These are phyloP conservation scores for Diacarnus erythraeanus DNA, from an alignment of 37 sponge, comb jelly and placozoan species.

Conservation along the genomic window DNA sequence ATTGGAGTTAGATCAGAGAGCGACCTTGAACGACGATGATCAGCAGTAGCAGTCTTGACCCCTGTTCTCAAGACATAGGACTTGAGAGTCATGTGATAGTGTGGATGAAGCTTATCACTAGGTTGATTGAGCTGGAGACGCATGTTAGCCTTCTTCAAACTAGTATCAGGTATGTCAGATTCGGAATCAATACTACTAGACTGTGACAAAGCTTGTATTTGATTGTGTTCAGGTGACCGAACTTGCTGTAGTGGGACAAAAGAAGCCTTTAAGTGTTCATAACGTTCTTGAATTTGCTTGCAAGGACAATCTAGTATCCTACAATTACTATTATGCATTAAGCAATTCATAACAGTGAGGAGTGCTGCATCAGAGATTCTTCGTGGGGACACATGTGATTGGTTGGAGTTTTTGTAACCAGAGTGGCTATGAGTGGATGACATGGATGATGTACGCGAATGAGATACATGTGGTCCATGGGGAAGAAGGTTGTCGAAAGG, in stretches of 20 bases:
- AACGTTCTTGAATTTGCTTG: background rate
- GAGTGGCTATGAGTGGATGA: background rate
- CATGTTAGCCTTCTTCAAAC: background rate
- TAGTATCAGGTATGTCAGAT: background rate
- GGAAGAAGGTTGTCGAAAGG: background rate
- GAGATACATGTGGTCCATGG: background rate
- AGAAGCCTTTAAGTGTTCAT: background rate
- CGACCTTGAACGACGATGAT: conserved; percentile 23
- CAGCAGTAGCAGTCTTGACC: too few species aligned
- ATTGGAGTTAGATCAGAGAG: conserved; percentile 30
- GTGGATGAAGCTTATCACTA: conserved; percentile 11
- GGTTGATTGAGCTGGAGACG: background rate
- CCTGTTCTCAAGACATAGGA: conserved; percentile 1
- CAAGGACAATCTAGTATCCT: conserved; percentile 27
- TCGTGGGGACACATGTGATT: background rate
- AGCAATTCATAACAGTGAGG: background rate
- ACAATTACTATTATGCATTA: conserved; percentile 32
- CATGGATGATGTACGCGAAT: background rate
- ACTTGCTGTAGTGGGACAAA: background rate
- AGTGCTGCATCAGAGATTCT: conserved; percentile 4
- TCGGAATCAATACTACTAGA: conserved; percentile 14
- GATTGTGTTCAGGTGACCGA: background rate
- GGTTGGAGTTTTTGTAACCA: background rate
- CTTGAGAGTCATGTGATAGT: conserved; percentile 21
- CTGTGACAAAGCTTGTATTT: background rate